phyloP scores from a whole-genome alignment of 2,888 invertebrate genomes.

The Abrostola tripartita region DNA sequence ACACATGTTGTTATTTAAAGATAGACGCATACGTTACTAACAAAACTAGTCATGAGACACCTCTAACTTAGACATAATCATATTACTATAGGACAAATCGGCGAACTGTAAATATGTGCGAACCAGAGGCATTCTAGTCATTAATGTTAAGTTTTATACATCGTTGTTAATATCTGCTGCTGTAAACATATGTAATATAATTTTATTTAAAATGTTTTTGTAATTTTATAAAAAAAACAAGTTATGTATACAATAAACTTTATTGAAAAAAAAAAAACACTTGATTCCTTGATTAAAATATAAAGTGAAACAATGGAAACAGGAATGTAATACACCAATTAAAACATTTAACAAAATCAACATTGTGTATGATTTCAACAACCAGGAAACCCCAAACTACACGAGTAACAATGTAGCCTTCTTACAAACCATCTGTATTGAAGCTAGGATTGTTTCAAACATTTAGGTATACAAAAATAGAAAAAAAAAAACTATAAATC shows the following conservation, averaged over 20 bases:
- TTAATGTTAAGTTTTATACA: conserved; percentile 72
- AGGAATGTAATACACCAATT: conserved; percentile 83
- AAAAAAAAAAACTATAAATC: too few relatives aligned
- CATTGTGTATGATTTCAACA: conserved; percentile 65
- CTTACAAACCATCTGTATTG: too few relatives aligned
- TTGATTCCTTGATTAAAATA: conserved; percentile 65
- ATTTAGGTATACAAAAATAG: too few relatives aligned
- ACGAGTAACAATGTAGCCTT: neutral
- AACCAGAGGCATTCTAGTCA: conserved; percentile 83
- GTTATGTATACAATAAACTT: conserved; percentile 76
- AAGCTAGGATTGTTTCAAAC: too few relatives aligned
- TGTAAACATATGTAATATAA: conserved; percentile 48
- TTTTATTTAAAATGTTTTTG: conserved; percentile 56
- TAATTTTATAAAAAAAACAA: conserved; percentile 62
- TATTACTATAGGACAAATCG: conserved; percentile 29
- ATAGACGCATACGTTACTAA: conserved; percentile 58
- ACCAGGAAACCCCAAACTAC: conserved; percentile 56
- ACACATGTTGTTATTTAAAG: conserved; percentile 23
- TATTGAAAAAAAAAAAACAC: conserved; percentile 71
- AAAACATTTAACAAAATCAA: conserved; percentile 77
- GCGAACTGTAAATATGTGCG: conserved; percentile 55
- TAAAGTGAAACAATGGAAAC: conserved; percentile 67
- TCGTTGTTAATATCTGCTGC: conserved; percentile 70
- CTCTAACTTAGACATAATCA: conserved; percentile 65
- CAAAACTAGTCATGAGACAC: conserved; percentile 77